Conservation (phyloP, 1,140 invertebrate species). For the Neodiprion virginianus region DNA sequence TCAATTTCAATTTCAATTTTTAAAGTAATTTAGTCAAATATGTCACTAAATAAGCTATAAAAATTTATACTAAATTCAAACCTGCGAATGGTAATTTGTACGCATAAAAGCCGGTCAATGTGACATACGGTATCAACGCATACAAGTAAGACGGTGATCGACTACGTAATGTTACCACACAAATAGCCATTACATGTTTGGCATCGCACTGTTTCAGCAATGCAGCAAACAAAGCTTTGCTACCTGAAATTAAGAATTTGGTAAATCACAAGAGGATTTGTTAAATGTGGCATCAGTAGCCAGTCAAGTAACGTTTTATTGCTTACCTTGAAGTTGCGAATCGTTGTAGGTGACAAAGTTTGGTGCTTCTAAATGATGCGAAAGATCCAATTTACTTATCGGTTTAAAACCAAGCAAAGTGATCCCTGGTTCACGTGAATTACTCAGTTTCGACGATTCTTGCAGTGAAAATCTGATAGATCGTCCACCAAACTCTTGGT, state of each 20-base stretch:
- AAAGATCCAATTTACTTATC: slow-evolving; percentile 25
- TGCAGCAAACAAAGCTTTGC: slow-evolving; percentile 38
- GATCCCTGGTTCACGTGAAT: slow-evolving; percentile 26
- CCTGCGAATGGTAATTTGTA: slow-evolving; percentile 38
- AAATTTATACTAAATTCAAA: background rate
- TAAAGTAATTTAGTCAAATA: background rate
- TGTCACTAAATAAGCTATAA: background rate
- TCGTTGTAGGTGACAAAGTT: slow-evolving; percentile 30
- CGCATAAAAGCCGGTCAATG: slow-evolving; percentile 43
- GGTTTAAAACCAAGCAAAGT: slow-evolving; percentile 37
- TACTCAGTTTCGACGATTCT: slow-evolving; percentile 23
- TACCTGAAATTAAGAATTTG: slow-evolving; percentile 26
- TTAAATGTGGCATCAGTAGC: background rate
- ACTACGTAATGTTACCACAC: slow-evolving; percentile 27
- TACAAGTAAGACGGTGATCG: slow-evolving; percentile 29
- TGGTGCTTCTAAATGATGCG: slow-evolving; percentile 31
- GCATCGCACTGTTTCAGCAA: slow-evolving; percentile 34
- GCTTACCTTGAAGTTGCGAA: slow-evolving; percentile 28
- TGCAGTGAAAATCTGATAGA: slow-evolving; percentile 29
- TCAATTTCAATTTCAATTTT: background rate
- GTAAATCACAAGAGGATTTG: background rate
- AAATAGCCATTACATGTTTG: slow-evolving; percentile 38
- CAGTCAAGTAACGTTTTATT: background rate
- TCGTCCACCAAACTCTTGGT: slow-evolving; percentile 20
- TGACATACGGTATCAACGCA: slow-evolving; percentile 35